phyloP scores from a whole-genome alignment of 2,113 vertebrate species.

The Ochotona princeps region DNA sequence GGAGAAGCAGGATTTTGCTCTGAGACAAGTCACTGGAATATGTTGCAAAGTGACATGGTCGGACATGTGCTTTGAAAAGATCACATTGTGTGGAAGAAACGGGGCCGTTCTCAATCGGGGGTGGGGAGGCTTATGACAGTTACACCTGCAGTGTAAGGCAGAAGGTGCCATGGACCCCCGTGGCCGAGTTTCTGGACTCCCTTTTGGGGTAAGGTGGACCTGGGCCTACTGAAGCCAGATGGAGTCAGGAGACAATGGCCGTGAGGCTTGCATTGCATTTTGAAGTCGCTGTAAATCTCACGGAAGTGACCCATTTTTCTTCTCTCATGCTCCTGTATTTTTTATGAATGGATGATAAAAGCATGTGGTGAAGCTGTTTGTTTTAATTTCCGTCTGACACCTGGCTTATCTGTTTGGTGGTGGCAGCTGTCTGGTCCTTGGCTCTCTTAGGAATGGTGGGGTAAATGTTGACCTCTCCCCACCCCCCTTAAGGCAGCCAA shows the following conservation, averaged over 20 bases:
- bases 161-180: not conserved
- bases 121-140: not conserved
- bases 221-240: slow-evolving; percentile 26
- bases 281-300: slow-evolving; percentile 47
- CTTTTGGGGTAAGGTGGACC: slow-evolving; percentile 22
- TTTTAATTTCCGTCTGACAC: slow-evolving; percentile 71
- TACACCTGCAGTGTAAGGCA: not conserved
- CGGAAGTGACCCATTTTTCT: slow-evolving; percentile 70
- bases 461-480: not conserved
- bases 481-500: not conserved
- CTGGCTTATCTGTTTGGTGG: not conserved
- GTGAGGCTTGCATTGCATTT: slow-evolving; percentile 48
- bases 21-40: not conserved
- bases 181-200: not conserved
- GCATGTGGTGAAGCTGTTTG: slow-evolving; percentile 47
- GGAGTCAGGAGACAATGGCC: not conserved
- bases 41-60: not conserved
- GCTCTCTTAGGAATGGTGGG: accelerated
- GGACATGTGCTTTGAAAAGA: not conserved
- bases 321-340: slow-evolving; percentile 57
- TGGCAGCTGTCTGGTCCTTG: slow-evolving; percentile 6
- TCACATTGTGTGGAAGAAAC: not conserved
- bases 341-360: slow-evolving; percentile 75
- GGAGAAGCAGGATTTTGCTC: not conserved
- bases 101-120: too few relatives aligned